Percentiles rank a stretch among this genome's conserved stretches.
These are phyloP conservation scores for Clunio marinus DNA, from an alignment of 2,888 invertebrate species.

Conservation along the genomic window DNA sequence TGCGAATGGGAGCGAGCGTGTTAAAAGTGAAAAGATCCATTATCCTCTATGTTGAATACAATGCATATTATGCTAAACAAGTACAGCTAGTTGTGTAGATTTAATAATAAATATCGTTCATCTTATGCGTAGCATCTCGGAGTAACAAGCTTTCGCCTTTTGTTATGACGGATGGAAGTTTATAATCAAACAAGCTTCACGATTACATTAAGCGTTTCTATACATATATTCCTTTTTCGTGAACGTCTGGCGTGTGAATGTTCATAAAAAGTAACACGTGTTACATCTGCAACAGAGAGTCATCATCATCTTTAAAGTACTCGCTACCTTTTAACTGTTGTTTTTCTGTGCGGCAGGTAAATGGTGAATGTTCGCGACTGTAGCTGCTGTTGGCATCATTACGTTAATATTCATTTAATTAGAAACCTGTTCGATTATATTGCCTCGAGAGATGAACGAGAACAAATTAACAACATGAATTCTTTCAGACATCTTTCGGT, in stretches of 20 bases:
- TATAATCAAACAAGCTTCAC: too few relatives aligned
- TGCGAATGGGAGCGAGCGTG: too few relatives aligned
- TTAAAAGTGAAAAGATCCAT: background rate
- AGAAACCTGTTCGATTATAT: background rate
- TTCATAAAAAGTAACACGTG: background rate
- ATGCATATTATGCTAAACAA: background rate
- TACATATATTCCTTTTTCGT: too few relatives aligned
- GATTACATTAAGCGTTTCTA: too few relatives aligned
- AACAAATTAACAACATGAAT: background rate
- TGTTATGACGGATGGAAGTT: too few relatives aligned
- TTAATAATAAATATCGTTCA: background rate
- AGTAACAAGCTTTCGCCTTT: background rate
- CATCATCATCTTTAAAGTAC: background rate
- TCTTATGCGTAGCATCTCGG: background rate
- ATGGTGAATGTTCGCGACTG: background rate
- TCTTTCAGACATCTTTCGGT: too few relatives aligned
- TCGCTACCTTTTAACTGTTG: background rate
- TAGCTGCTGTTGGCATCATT: background rate
- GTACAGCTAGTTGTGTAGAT: background rate
- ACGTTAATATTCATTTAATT: conserved; percentile 8
- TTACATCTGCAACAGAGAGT: background rate
- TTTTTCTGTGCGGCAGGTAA: too few relatives aligned
- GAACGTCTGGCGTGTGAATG: background rate
- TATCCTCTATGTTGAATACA: background rate
- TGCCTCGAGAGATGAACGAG: background rate